phyloP scores from a whole-genome alignment of 2,888 invertebrate genomes.

The Spodoptera littoralis region DNA sequence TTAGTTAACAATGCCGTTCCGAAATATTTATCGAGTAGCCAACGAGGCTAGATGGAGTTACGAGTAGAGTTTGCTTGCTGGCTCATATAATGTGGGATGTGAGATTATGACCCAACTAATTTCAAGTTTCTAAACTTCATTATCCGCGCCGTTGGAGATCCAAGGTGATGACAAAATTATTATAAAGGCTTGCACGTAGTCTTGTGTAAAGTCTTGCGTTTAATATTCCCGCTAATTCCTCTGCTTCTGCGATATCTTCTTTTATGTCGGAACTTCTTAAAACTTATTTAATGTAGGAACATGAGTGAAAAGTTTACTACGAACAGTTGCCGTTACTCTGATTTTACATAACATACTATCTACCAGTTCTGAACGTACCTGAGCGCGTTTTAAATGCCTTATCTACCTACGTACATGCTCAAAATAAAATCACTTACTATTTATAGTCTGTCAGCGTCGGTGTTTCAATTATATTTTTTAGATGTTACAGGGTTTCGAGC shows the following conservation, averaged over 20 bases:
- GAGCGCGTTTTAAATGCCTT: no score
- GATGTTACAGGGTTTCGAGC: slow-evolving; percentile 1
- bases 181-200: slow-evolving; percentile 64
- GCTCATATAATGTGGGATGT: slow-evolving; percentile 71
- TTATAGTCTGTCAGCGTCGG: slow-evolving; percentile 12
- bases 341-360: no score
- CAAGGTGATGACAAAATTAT: slow-evolving; percentile 79
- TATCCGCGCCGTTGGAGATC: slow-evolving; percentile 81
- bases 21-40: slow-evolving; percentile 55
- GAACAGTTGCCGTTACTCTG: no score
- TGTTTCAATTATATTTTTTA: slow-evolving; percentile 21
- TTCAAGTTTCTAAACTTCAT: slow-evolving; percentile 85
- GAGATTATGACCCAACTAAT: slow-evolving; percentile 82
- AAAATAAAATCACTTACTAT: slow-evolving; percentile 1
- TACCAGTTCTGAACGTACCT: no score
- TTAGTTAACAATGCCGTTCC: slow-evolving; percentile 60
- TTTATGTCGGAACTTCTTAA: slow-evolving; percentile 12
- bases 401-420: no score
- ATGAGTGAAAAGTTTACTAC: neutral
- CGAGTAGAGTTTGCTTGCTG: slow-evolving; percentile 60
- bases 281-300: neutral
- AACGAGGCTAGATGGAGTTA: slow-evolving; percentile 49
- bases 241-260: slow-evolving; percentile 4
- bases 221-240: slow-evolving; percentile 31
- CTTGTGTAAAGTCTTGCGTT: slow-evolving; percentile 37